A percentile compares a stretch with the other conserved stretches of the same genome.
These are phyloP conservation scores for Phyto melanocephala DNA, from an alignment of 2,888 invertebrate genomes.

Conservation along the genomic window DNA sequence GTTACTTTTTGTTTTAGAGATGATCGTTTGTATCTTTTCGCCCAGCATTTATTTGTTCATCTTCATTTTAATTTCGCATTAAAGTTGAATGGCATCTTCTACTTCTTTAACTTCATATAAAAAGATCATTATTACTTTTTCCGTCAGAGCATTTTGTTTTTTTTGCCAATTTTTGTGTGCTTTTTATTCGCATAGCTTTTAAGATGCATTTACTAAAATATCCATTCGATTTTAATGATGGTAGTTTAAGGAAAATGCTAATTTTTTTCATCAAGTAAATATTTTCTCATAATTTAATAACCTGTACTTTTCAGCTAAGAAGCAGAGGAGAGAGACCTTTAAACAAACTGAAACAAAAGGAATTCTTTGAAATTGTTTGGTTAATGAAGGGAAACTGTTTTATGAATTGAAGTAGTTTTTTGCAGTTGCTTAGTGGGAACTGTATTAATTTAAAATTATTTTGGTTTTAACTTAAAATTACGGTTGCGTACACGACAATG, in stretches of 20 bases:
- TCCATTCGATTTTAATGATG: slow-evolving; percentile 63
- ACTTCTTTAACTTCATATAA: slow-evolving; percentile 6
- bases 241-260: slow-evolving; percentile 64
- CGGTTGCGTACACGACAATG: neutral
- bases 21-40: slow-evolving; percentile 39
- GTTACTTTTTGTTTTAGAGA: slow-evolving; percentile 4
- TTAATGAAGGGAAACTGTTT: slow-evolving; percentile 55
- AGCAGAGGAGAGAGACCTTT: neutral
- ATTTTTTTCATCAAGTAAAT: slow-evolving; percentile 56
- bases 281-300: slow-evolving; percentile 64
- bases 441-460: slow-evolving; percentile 39
- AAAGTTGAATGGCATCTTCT: slow-evolving; percentile 62
- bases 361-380: slow-evolving; percentile 53
- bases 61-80: slow-evolving; percentile 49
- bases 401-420: slow-evolving; percentile 5
- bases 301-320: slow-evolving; percentile 7
- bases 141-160: slow-evolving; percentile 11
- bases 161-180: neutral
- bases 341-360: slow-evolving; percentile 31
- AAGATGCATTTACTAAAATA: slow-evolving; percentile 59
- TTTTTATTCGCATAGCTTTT: slow-evolving; percentile 40
- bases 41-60: slow-evolving; percentile 20
- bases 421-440: slow-evolving; percentile 31
- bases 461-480: neutral
- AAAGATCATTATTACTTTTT: slow-evolving; percentile 55